phyloP scores from a whole-genome alignment of 2,888 invertebrate species.

The Cosmia trapezina region DNA sequence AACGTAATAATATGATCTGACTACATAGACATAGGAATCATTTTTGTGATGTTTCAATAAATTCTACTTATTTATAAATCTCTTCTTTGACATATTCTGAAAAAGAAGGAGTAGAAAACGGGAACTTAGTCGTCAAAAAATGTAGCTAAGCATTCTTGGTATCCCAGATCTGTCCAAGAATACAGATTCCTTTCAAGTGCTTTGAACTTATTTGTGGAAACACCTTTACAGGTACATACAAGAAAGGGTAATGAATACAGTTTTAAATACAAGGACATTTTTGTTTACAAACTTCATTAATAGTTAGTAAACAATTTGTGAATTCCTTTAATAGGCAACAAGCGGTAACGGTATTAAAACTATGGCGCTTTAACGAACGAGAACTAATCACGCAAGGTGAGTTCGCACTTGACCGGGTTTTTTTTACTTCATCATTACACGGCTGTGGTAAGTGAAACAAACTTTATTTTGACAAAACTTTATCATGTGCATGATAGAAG shows the following conservation, averaged over 20 bases:
- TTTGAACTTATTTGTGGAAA: background rate
- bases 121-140: background rate
- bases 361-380: slow-evolving; percentile 48
- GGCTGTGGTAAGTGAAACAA: background rate
- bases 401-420: background rate
- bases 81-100: background rate
- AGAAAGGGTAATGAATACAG: background rate
- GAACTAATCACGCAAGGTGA: slow-evolving; percentile 54
- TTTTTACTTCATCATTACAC: background rate
- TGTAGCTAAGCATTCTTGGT: background rate
- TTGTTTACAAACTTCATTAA: slow-evolving; percentile 52
- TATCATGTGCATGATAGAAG: background rate
- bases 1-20: background rate
- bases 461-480: background rate
- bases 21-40: background rate
- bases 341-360: slow-evolving; percentile 59
- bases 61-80: background rate
- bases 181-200: slow-evolving; percentile 11
- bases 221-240: background rate
- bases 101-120: background rate
- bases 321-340: slow-evolving; percentile 48
- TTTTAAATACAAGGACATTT: slow-evolving; percentile 43
- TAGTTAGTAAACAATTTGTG: slow-evolving; percentile 61
- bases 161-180: background rate
- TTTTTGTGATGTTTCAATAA: background rate